These are phyloP conservation scores for Schizopygopsis malacanthus DNA, from an alignment of 2,797 vertebrate species.

Conservation along the genomic window DNA sequence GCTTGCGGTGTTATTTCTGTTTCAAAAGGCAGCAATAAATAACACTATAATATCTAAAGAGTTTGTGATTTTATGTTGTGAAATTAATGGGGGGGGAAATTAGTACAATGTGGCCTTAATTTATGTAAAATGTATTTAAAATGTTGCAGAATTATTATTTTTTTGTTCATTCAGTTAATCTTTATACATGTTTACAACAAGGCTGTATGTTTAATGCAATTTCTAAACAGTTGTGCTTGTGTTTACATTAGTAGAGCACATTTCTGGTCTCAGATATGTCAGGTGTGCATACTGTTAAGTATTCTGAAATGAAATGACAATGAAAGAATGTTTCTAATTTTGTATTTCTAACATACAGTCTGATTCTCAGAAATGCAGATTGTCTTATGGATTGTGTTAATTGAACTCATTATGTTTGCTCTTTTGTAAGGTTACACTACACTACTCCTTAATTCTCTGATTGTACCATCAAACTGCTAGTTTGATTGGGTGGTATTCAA, in stretches of 20 bases:
- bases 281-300: neutral
- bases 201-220: neutral
- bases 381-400: constrained; percentile 32
- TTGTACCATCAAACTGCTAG: constrained; percentile 45
- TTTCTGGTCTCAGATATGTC: neutral
- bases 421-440: constrained; percentile 46
- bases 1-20: too few relatives aligned
- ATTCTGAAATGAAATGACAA: neutral
- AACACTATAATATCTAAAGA: too few relatives aligned
- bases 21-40: too few relatives aligned
- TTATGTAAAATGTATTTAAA: too few relatives aligned
- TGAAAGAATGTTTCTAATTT: neutral
- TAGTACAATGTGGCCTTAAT: too few relatives aligned
- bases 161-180: too few relatives aligned
- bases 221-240: neutral
- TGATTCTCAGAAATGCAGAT: neutral
- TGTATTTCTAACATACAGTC: neutral
- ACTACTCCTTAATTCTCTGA: constrained; percentile 47
- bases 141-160: too few relatives aligned
- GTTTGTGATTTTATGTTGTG: too few relatives aligned
- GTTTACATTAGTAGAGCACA: neutral
- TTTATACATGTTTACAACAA: too few relatives aligned
- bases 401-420: constrained; percentile 39
- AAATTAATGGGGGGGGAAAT: too few relatives aligned
- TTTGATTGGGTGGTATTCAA: constrained; percentile 69